These are phyloP conservation scores for Caenorhabditis imperialis DNA, from an alignment of 2,888 invertebrate genomes.

Conservation along the genomic window DNA sequence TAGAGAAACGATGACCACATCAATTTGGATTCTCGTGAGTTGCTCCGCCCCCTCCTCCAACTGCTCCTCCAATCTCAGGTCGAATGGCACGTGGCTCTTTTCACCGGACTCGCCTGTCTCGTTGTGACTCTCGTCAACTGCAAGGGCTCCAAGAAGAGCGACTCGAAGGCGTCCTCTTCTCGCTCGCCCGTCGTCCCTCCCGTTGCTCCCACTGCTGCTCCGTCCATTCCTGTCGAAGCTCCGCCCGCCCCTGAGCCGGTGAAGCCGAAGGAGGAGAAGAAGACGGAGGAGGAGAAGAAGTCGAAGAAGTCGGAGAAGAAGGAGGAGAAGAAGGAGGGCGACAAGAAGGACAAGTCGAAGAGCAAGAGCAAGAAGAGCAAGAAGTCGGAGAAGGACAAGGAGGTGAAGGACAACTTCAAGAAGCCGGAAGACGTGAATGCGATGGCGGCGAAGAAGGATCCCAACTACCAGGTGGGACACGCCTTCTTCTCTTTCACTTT, in stretches of 20 bases:
- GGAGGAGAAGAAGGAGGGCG: constrained; percentile 11
- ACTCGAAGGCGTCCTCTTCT: not conserved
- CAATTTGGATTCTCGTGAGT: constrained; percentile 16
- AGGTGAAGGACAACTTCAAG: constrained; percentile 41
- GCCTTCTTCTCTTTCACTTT: too few species aligned
- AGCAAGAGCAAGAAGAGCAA: constrained; percentile 5
- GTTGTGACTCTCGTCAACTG: constrained; percentile 7
- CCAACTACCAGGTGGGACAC: constrained; percentile 45
- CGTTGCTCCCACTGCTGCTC: too few species aligned
- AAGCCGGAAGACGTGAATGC: constrained; percentile 49
- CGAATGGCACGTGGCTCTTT: not conserved
- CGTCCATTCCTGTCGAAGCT: too few species aligned
- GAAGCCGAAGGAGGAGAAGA: constrained; percentile 5
- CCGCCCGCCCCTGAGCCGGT: not conserved
- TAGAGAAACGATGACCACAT: constrained; percentile 21
- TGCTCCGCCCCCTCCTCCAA: not conserved
- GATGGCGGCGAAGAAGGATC: constrained; percentile 55
- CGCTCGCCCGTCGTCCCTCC: not conserved
- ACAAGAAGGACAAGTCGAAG: constrained; percentile 10
- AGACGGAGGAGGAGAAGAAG: constrained; percentile 18
- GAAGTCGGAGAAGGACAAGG: constrained; percentile 21
- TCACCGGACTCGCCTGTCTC: not conserved
- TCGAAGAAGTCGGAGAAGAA: constrained; percentile 15
- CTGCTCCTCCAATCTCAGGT: not conserved
- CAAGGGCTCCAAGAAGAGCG: constrained; percentile 9